Base-by-base conservation (phyloP, 2,888 invertebrate species). In the Drosophila ustulata region DNA sequence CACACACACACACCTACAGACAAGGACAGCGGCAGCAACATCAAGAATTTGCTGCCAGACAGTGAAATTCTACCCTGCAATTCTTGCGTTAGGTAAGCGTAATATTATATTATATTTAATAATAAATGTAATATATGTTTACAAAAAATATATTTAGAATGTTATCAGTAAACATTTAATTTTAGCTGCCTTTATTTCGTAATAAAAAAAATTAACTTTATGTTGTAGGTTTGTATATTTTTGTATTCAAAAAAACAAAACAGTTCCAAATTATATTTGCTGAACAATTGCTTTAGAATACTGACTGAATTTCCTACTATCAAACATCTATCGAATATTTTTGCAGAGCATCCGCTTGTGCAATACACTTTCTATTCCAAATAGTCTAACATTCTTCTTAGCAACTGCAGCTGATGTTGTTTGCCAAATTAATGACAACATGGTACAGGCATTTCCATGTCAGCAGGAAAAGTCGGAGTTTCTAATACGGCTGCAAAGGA, bases 391-490 rank as follows among this genome's bases (percentile, higher is more conserved):
- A 41, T 46, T 49, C 6, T 43, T 18, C 51, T 43, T 57, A 47
- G 51, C 41, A 61, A 45, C 47, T 63, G 47, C 46, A 55, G 56
- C 50, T 62, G 65, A 30, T 71, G 50, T 62, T 62, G 56, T 30
- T 67, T 77, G 63, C 53, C 62, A 84, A 87, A 84, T 87, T 87
- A 83, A 84, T 87, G 82, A 62, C 71, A 69, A 71, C 80, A 76
- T 71, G 63, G 52, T 52, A 52, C 64, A 66, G 64, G 66, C 59
- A 75, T 78, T 75, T 78, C 65, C 71, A 81, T 78, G 78, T 70
- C 81, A 75, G 66, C 72, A 71, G 66, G 64, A 64, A 66, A 58
- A 63, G 59, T 52, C 61, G 56, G 57, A 45, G 50, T 49, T 56
- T 75, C 59, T 61, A 66, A 71, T 71, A 3, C 53, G 28, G 26